These are phyloP conservation scores for Rhagoletis zephyria DNA, from an alignment of 1,140 invertebrate species.

Conservation along the genomic window DNA sequence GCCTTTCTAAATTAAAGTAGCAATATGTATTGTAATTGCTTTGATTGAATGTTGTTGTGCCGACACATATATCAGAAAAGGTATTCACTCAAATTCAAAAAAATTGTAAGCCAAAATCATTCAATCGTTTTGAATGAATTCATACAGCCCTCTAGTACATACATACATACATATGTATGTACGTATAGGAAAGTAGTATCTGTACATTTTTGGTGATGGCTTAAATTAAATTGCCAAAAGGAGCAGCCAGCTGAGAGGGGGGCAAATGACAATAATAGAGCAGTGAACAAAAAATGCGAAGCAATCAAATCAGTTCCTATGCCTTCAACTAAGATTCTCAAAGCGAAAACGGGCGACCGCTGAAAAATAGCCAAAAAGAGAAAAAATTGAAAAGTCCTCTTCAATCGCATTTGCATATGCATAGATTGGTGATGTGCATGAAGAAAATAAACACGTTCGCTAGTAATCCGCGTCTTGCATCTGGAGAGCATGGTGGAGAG, in stretches of 20 bases:
- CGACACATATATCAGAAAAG: too few relatives aligned
- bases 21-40: too few relatives aligned
- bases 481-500: not conserved
- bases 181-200: too few relatives aligned
- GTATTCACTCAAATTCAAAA: too few relatives aligned
- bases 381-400: not conserved
- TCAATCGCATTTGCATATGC: conserved; percentile 33
- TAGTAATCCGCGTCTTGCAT: not conserved
- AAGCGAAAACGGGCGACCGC: not conserved
- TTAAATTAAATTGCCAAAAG: conserved; percentile 28
- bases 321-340: not conserved
- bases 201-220: not conserved
- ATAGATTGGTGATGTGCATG: not conserved
- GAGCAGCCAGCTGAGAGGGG: not conserved
- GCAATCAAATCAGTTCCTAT: too few relatives aligned
- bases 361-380: not conserved
- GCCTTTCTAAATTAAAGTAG: too few relatives aligned
- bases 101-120: too few relatives aligned
- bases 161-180: too few relatives aligned
- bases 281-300: not conserved
- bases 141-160: too few relatives aligned
- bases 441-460: not conserved
- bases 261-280: not conserved
- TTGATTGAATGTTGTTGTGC: too few relatives aligned
- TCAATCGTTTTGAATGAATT: too few relatives aligned